Evolutionary conservation across 2,113 vertebrate genomes (phyloP).

Genomic region (Pycnonotus jocosus): DNA sequence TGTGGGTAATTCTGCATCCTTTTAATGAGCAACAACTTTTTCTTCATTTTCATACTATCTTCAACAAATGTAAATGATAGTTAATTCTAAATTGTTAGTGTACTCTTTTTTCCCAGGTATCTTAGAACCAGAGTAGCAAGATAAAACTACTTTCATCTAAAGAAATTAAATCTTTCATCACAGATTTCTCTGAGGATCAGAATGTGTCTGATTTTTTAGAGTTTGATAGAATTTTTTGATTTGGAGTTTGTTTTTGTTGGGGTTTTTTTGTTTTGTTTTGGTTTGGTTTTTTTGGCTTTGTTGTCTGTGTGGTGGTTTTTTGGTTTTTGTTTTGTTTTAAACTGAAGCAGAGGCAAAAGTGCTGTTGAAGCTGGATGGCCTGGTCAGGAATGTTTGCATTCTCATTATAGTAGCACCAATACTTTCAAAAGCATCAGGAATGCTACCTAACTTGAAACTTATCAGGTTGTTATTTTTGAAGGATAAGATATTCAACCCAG

Average conservation of each 20-base stretch:
- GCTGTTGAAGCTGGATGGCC: not conserved
- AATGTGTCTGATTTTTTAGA: not conserved
- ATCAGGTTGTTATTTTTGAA: not conserved
- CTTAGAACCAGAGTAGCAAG: not conserved
- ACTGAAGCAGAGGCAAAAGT: not conserved
- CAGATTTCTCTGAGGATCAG: not conserved
- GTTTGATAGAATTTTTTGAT: not conserved
- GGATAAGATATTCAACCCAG: not conserved
- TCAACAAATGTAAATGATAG: not conserved
- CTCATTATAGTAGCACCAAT: not conserved
- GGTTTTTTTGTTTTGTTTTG: not conserved
- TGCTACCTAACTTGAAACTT: constrained; percentile 40
- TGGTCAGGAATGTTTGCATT: not conserved
- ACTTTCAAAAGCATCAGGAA: constrained; percentile 21
- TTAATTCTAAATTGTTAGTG: not conserved
- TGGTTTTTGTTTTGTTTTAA: not conserved
- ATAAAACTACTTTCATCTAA: not conserved
- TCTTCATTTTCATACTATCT: not conserved
- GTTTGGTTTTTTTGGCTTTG: not conserved
- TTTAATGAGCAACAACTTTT: not conserved
- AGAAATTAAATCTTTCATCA: not conserved
- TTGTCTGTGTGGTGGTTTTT: not conserved
- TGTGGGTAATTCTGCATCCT: constrained; percentile 23
- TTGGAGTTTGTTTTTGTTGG: not conserved
- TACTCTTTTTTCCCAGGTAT: not conserved